Conservation (phyloP, 2,888 invertebrate genomes). For the Malachius bipustulatus region DNA sequence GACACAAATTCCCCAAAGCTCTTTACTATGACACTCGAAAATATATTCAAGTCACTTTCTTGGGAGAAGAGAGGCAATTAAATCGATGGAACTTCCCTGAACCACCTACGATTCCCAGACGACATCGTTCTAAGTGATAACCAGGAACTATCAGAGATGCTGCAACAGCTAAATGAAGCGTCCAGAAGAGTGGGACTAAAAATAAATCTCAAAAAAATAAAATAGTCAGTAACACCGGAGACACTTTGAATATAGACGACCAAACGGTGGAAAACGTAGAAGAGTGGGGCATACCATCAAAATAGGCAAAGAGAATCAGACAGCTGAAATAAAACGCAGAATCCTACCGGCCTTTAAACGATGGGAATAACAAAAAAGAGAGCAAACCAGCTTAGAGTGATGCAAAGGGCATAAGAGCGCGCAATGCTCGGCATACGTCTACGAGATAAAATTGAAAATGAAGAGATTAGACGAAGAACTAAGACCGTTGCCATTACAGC, state of each 20-base stretch:
- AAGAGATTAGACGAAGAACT: slow-evolving; percentile 6
- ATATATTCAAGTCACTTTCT: slow-evolving; percentile 6
- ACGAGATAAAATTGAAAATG: slow-evolving; percentile 5
- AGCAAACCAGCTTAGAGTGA: too few relatives aligned
- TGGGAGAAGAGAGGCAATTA: slow-evolving; percentile 7
- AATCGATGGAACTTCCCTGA: slow-evolving; percentile 7
- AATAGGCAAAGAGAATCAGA: too few relatives aligned
- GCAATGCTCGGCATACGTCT: slow-evolving; percentile 7
- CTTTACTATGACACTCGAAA: slow-evolving; percentile 5
- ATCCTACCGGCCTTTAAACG: too few relatives aligned
- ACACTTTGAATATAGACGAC: too few relatives aligned
- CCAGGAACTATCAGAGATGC: slow-evolving; percentile 8
- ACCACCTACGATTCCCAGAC: slow-evolving; percentile 9
- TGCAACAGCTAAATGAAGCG: slow-evolving; percentile 9
- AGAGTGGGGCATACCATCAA: too few relatives aligned
- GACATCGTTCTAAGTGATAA: slow-evolving; percentile 7
- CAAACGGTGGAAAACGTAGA: slow-evolving; percentile 32
- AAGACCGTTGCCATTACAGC: not conserved
- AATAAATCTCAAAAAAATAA: slow-evolving; percentile 9
- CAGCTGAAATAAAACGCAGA: too few relatives aligned
- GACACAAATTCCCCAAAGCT: slow-evolving; percentile 7
- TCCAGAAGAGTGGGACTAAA: slow-evolving; percentile 10
- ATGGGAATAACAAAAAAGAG: too few relatives aligned
- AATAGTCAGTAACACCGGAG: too few relatives aligned
- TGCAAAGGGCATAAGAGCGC: slow-evolving; percentile 4